These are phyloP conservation scores for Asarcornis scutulata DNA, from an alignment of 2,113 vertebrate species.

Conservation along the genomic window DNA sequence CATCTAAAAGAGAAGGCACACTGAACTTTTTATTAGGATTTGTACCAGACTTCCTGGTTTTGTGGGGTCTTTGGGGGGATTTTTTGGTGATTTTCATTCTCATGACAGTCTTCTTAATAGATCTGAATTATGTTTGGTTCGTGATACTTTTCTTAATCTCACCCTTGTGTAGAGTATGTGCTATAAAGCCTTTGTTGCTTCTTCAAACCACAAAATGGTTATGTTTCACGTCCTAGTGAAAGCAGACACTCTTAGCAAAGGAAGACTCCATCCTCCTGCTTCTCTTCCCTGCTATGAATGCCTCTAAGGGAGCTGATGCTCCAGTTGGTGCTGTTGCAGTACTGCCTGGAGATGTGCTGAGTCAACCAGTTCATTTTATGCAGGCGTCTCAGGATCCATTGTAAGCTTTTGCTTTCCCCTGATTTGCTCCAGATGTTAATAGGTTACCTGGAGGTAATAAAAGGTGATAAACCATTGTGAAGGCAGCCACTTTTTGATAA, in stretches of 20 bases:
- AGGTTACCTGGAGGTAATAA: background rate
- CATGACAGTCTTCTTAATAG: background rate
- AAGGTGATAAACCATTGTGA: background rate
- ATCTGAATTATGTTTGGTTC: background rate
- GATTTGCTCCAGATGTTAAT: background rate
- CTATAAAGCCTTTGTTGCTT: background rate
- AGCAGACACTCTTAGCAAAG: background rate
- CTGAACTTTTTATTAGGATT: background rate
- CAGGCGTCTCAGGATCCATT: background rate
- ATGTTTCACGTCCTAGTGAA: background rate
- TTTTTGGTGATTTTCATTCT: background rate
- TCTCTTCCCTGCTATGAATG: background rate
- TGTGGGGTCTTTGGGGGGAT: background rate
- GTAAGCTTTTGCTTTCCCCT: background rate
- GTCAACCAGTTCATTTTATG: background rate
- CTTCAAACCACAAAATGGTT: background rate
- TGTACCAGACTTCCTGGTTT: background rate
- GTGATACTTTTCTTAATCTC: background rate
- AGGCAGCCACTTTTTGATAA: background rate
- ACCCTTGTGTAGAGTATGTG: background rate
- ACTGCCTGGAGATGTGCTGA: background rate
- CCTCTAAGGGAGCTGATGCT: background rate
- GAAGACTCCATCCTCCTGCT: background rate
- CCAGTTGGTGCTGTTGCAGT: rapidly evolving
- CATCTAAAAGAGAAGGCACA: background rate